Conservation (phyloP, 2,113 vertebrate genomes). For the Porphyrio hochstetteri region DNA sequence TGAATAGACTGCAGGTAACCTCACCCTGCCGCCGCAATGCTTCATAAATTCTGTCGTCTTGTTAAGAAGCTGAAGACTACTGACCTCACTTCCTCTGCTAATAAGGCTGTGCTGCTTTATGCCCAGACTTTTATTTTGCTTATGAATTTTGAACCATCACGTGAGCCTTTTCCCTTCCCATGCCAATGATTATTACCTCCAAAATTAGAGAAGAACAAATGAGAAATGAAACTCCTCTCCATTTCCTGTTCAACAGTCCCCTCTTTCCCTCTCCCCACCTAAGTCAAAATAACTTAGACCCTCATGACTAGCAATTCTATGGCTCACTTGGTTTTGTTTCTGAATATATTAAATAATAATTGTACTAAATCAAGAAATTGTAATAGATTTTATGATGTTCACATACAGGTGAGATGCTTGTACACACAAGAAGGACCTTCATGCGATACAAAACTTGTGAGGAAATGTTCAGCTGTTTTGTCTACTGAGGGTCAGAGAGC, state of each 20-base stretch:
- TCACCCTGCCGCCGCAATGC: slow-evolving; percentile 76
- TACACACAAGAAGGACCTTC: background rate
- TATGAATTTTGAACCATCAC: background rate
- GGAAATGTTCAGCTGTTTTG: background rate
- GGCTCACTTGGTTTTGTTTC: background rate
- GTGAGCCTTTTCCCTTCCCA: background rate
- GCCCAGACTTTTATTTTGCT: slow-evolving; percentile 1
- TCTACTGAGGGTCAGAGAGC: background rate
- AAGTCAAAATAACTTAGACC: background rate
- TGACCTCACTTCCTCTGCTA: slow-evolving; percentile 85
- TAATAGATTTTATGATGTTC: background rate
- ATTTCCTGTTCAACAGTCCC: background rate
- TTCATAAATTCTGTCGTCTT: slow-evolving; percentile 92
- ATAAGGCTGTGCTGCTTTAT: slow-evolving; percentile 71
- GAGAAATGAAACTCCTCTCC: background rate
- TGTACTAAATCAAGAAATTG: background rate
- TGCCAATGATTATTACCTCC: background rate
- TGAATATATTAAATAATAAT: background rate
- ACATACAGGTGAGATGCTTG: background rate
- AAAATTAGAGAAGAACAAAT: background rate
- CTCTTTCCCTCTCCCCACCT: background rate
- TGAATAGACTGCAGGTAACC: slow-evolving; percentile 84
- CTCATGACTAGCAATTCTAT: background rate
- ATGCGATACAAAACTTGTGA: background rate
- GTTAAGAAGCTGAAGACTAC: slow-evolving; percentile 84